Conservation (phyloP, 2,113 vertebrate genomes). For the Microcebus ravelobensis region DNA sequence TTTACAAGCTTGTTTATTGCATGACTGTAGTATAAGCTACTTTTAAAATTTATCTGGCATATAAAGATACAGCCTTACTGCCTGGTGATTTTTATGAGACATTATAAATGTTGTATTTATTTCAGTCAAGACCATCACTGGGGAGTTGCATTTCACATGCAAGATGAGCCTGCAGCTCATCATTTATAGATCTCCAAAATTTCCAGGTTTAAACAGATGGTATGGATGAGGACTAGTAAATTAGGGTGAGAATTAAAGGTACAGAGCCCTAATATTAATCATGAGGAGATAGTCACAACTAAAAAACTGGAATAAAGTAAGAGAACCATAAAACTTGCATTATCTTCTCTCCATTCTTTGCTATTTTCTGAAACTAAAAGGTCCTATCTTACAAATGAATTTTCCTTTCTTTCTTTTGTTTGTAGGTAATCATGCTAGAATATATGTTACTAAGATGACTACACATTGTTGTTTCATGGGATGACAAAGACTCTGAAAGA, state of each 20-base stretch:
- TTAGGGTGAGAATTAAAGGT: background rate
- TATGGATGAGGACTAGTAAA: background rate
- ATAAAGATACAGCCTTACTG: background rate
- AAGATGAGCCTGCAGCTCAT: background rate
- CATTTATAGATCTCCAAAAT: background rate
- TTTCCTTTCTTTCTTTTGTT: background rate
- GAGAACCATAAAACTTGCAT: background rate
- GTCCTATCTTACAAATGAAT: background rate
- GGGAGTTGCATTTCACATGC: background rate
- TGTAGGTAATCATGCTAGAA: background rate
- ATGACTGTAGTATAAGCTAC: background rate
- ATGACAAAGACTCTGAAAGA: background rate
- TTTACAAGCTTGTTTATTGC: conserved; percentile 16
- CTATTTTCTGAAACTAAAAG: conserved; percentile 2
- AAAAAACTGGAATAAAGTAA: background rate
- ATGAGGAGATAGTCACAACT: background rate
- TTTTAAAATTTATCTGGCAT: conserved; percentile 2
- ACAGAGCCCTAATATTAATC: background rate
- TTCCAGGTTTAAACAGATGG: background rate
- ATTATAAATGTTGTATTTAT: conserved; percentile 30
- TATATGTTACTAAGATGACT: background rate
- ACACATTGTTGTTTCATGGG: background rate
- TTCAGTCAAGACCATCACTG: background rate
- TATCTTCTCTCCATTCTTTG: background rate
- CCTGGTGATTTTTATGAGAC: background rate